These are phyloP conservation scores for Hoplostethus mediterraneus DNA, from an alignment of 2,797 vertebrate genomes.

Conservation along the genomic window DNA sequence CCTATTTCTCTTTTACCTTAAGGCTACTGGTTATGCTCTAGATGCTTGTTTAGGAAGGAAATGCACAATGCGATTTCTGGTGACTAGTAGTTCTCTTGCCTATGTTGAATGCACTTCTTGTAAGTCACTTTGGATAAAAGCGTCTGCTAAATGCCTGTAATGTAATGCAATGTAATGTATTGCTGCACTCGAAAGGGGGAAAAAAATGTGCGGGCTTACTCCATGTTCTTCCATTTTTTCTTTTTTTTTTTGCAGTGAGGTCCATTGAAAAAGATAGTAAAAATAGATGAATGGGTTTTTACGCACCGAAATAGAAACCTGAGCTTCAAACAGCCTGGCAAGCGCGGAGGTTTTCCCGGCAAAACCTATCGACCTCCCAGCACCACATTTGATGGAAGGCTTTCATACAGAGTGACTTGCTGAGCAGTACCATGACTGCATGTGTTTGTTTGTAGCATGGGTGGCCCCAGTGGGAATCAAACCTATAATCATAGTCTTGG, in stretches of 20 bases:
- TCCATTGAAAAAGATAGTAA: constrained; percentile 60
- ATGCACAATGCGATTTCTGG: no score
- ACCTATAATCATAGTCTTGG: constrained; percentile 70
- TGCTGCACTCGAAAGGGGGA: background rate
- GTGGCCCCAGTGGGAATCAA: constrained; percentile 73
- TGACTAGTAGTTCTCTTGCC: no score
- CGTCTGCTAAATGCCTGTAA: no score
- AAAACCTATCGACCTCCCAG: constrained; percentile 70
- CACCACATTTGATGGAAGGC: constrained; percentile 60
- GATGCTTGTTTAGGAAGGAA: no score
- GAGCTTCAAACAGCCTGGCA: constrained; percentile 68
- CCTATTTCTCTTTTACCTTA: no score
- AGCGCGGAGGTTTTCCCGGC: constrained; percentile 70
- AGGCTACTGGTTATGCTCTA: no score
- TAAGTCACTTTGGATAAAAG: no score
- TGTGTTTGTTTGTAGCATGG: constrained; percentile 76
- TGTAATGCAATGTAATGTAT: no score
- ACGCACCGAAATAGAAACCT: constrained; percentile 73
- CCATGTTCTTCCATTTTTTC: constrained; percentile 33
- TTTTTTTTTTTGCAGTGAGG: constrained; percentile 13
- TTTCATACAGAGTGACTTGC: constrained; percentile 66
- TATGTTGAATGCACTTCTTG: no score
- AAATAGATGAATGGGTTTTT: constrained; percentile 77
- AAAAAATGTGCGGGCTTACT: background rate
- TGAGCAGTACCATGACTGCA: constrained; percentile 52